Base-by-base conservation (phyloP, 2,888 invertebrate genomes). In the Acleris sparsana region DNA sequence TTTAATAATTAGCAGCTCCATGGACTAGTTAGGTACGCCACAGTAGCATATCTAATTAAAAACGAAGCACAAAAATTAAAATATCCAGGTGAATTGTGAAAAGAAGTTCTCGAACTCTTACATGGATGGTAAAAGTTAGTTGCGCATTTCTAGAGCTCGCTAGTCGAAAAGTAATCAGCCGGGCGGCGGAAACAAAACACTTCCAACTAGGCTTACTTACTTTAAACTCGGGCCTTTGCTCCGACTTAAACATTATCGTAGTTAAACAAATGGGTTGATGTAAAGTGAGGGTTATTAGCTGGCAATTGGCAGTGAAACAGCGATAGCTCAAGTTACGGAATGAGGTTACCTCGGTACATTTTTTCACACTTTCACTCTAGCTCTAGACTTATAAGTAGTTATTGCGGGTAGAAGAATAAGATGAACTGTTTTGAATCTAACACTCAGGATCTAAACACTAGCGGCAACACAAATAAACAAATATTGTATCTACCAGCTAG, bases 91-190 rank as follows among this genome's bases (percentile, higher is more conserved):
- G 67, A 71, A 74, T 39, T 72, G 73, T 73, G 75, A 71, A 75
- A 75, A 77, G 74, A 68, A 78, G 76, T 80, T 80, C 49, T 61
- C 49, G 60, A 81, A 80, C 78, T 76, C 70, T 70, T 74, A 72
- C n/a, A 33, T 29, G 17, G 53, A 43, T 43, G 53, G 13, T 49
- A 68, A 60, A 52, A 51, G 63, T 69, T 74, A 69, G 78, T 76
- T 78, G 71, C 79, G 77, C 72, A 79, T 81, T 80, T 77, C 72
- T 72, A 73, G 75, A 80, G 75, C 76, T 79, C 74, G 75, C 72
- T 76, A 79, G 82, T 82, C 80, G 70, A 59, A 70, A 86, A 87
- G 84, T 84, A 85, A 87, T 87, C 85, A 85, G 77, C 73, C 75
- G 75, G 77, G 73, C 59, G 73, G 76, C 77, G 76, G 80, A 78